Evolutionary conservation across 2,888 invertebrate genomes (phyloP), one percentile per base, ranked within the genome.

Genomic region (Drosophila greeni): DNA sequence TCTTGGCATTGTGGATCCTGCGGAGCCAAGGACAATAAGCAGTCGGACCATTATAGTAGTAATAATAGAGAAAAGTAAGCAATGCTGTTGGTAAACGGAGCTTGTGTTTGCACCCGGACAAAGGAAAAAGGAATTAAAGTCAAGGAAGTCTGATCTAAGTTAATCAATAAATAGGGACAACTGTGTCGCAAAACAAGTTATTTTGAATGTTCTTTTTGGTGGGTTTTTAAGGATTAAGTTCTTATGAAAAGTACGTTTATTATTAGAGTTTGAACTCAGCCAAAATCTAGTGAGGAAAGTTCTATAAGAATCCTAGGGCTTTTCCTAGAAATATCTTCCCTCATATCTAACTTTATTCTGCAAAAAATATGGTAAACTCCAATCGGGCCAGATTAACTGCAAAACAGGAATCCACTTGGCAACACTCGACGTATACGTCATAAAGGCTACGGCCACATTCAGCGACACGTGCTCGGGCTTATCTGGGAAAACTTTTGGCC

Each of bases 1-100:
- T 79, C 70, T 37, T 52, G 81, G 59, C 82, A 70, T 75, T 81
- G 75, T 71, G 58, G 57, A 33, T 64, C 40, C 55, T 56, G 40
- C 69, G 61, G 47, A 65, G 59, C 66, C 49, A 53, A 70, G 67
- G 48, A 82, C 76, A 82, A 74, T 70, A 56, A 74, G 61, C 59
- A 56, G 52, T 66, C 34, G 26, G 45, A 51, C 56, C 66, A 66
- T 66, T 49, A 66, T 66, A 45, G 48, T 45, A 43, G 69, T 59
- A 60, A 67, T 67, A 59, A 66, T 59, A 59, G 61, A 62, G 48
- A 40, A 67, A 67, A 54, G 69, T 54, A 69, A 66, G 66, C 67
- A 66, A 48, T 60, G 49, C 24, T 61, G 24, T 23, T 34, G 48
- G 60, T 31, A 58, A 58, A 60, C 14, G 64, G 34, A 36, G 48